Percentiles rank a stretch among this genome's conserved stretches.
Evolutionary conservation across 2,797 vertebrate genomes (phyloP).

Genomic region (Sarcoramphus papa): DNA sequence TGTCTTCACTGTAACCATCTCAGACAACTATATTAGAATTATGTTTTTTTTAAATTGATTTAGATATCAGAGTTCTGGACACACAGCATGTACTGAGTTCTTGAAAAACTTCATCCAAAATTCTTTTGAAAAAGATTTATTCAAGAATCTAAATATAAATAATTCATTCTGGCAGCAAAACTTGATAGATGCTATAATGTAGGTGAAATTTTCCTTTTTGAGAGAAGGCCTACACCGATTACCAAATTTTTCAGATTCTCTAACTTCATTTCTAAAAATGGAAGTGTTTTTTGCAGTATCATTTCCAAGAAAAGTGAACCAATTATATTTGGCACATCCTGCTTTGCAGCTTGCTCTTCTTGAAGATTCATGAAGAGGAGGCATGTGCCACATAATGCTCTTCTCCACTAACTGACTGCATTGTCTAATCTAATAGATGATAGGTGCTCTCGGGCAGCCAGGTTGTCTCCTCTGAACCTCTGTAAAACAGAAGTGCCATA

Average conservation of each 20-base stretch:
- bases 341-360: neutral
- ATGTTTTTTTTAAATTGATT: neutral
- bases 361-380: neutral
- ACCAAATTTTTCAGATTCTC: neutral
- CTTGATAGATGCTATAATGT: neutral
- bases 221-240: neutral
- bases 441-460: neutral
- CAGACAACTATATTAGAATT: neutral
- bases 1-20: neutral
- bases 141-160: neutral
- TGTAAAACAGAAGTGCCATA: neutral
- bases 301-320: conserved; percentile 15
- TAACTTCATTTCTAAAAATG: neutral
- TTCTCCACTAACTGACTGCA: neutral
- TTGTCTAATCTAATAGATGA: neutral
- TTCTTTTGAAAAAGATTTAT: neutral
- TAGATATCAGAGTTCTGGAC: neutral
- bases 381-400: neutral
- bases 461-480: neutral
- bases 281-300: neutral
- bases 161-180: neutral
- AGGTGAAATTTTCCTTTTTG: neutral
- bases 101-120: neutral
- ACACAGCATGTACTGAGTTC: neutral
- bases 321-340: neutral